These are phyloP conservation scores for Sinocyclocheilus grahami DNA, from an alignment of 2,113 vertebrate species.

Conservation along the genomic window DNA sequence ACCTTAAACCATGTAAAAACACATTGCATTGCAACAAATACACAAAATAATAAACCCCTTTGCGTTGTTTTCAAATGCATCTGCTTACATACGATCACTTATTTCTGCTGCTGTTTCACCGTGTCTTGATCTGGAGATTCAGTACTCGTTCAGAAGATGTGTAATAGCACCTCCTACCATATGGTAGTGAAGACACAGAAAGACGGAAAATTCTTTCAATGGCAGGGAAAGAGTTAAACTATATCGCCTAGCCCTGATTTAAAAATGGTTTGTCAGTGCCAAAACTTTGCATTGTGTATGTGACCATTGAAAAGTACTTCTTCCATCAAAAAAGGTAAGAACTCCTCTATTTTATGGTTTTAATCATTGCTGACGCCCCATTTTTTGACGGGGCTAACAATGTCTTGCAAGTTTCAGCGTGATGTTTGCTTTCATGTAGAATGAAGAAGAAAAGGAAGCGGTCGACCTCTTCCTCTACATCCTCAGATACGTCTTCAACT, in stretches of 20 bases:
- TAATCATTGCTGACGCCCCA: neutral
- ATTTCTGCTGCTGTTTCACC: too few relatives aligned
- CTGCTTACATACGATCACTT: too few relatives aligned
- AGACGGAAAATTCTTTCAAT: too few relatives aligned
- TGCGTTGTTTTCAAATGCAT: too few relatives aligned
- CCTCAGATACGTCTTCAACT: conserved; percentile 77
- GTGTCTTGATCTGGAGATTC: too few relatives aligned
- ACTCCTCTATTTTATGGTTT: neutral
- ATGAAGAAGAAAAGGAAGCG: conserved; percentile 91
- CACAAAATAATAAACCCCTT: too few relatives aligned
- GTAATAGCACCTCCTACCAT: too few relatives aligned
- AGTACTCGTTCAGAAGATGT: too few relatives aligned
- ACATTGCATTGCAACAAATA: too few relatives aligned
- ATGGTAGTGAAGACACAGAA: too few relatives aligned
- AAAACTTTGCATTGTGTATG: neutral
- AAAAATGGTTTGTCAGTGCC: neutral
- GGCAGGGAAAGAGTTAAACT: neutral
- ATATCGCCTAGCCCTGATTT: neutral
- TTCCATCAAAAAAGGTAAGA: conserved; percentile 17
- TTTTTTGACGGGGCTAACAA: neutral
- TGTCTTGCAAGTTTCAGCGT: neutral
- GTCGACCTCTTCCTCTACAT: conserved; percentile 75
- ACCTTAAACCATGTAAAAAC: too few relatives aligned
- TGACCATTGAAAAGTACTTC: neutral
- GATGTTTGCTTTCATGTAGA: conserved; percentile 67